Evolutionary conservation across 92 coral and sea anemone species (phyloP).

Genomic region (Parazoanthus atlanticus): DNA sequence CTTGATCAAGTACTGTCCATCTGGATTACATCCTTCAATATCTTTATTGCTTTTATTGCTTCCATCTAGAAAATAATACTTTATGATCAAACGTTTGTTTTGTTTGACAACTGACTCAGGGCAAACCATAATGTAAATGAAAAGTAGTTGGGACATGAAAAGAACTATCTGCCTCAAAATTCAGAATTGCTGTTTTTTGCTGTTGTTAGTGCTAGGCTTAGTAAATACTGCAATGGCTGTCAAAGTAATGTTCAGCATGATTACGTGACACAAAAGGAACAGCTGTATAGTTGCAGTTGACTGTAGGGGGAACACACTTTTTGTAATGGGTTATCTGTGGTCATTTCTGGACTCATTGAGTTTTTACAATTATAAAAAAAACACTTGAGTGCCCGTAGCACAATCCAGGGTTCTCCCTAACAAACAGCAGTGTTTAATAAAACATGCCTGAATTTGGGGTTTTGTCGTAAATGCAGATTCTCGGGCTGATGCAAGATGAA

Average conservation of each 20-base stretch:
- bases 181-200: too few species aligned
- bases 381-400: too few species aligned
- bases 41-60: conserved; percentile 16
- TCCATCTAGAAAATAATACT: conserved; percentile 9
- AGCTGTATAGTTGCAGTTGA: too few species aligned
- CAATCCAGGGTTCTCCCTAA: too few species aligned
- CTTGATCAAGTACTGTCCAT: conserved; percentile 31
- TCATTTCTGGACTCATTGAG: too few species aligned
- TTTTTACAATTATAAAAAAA: too few species aligned
- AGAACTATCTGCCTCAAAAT: background rate
- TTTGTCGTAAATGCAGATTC: background rate
- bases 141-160: background rate
- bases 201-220: too few species aligned
- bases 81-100: background rate
- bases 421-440: background rate
- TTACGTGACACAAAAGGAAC: too few species aligned
- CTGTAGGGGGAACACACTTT: too few species aligned
- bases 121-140: background rate
- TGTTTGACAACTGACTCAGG: background rate
- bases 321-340: too few species aligned
- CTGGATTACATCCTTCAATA: conserved; percentile 18
- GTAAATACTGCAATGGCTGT: too few species aligned
- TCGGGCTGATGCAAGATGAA: conserved; percentile 1
- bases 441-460: conserved; percentile 14
- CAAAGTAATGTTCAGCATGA: too few species aligned